Evolutionary conservation across 2,113 vertebrate species (phyloP), one percentile per base, ranked within the genome.

Genomic region (Excalfactoria chinensis): DNA sequence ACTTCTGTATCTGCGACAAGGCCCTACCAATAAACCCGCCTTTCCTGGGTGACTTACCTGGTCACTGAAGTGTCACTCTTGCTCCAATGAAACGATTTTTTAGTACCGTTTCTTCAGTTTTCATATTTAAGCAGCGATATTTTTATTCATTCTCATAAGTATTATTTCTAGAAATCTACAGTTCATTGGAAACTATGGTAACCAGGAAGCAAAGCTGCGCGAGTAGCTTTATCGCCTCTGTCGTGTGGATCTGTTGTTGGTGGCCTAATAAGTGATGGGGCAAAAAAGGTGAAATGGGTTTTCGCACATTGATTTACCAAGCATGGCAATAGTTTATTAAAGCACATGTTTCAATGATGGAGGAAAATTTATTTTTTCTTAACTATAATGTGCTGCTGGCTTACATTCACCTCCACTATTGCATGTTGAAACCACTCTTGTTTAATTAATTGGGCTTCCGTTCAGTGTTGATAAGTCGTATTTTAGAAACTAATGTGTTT

Each of bases 171-270:
- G 91, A 88, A 91, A 88, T 80, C 9, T 53, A 56, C 75, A 30
- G 60, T 92, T 95, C n/a, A 37, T 91, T 91, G 89, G 96, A 95
- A 95, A 74, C 91, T 94, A 93, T 93, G 91, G 89, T 81, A 95
- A 95, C 95, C n/a, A 86, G 89, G 59, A 76, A 11, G 62, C 51
- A 93, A 84, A 68, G 72, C 72, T 93, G 62, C 75, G 44, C 30
- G 34, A 78, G 23, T 64, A 1, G 81, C 34, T 90, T 17, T 64
- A 21, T 72, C 66, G 37, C 23, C 80, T 88, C 71, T 89, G 64
- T 91, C 60, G 8, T 80, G 7, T 20, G 66, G 43, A 56, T 88
- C 51, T 91, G 11, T 71, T 2, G 1, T 51, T 89, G 48, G 40
- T 93, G 71, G 63, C 46, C 22, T 89, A 21, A 73, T 83, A 83